Evolutionary conservation across 2,797 vertebrate species (phyloP), one percentile per base, ranked within the genome.

Genomic region (Loriculus beryllinus): DNA sequence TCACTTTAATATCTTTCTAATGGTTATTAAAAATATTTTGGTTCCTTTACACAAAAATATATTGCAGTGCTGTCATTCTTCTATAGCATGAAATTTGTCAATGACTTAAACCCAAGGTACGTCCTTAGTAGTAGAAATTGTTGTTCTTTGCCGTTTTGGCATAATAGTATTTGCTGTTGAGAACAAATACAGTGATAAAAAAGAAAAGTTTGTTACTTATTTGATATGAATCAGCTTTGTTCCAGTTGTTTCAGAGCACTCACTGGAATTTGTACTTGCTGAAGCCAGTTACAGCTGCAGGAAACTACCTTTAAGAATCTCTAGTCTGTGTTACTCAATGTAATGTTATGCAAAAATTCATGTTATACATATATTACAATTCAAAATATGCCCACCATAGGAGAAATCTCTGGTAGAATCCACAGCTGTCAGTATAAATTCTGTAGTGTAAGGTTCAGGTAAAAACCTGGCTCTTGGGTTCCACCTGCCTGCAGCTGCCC

Each of bases 401-500:
- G n/a, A 37, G 28, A 82, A 74, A 6, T n/a, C 33, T 86, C 57
- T 49, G 4, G 13, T 25, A 62, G 49, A 9, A 17, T 22, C 42
- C 0, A 3, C 7, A 65, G 35, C 8, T 43, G 19, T 29, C 42
- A 15, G 15, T 39, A 23, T 9, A 42, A 88, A 43, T 9, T 10
- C 31, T 33, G 22, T 37, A 26, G 14, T 8, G 12, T 11, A 25
- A 70, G 16, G 19, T 68, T 42, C 57, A 72, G 75, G 70, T 75
- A 33, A 29, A 88, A 92, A 86, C 14, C 40, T 82, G 86, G 65
- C 59, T 92, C 84, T 85, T 43, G 64, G 51, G 28, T 92, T 96
- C 69, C 69, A 82, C 62, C 86, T 92, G 57, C 47, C 49, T 88
- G 65, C 57, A 56, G 59, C 2, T 43, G 67, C 20, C 74, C 90